Base-by-base conservation (phyloP, 2,888 invertebrate species). In the Deilephila elpenor region DNA sequence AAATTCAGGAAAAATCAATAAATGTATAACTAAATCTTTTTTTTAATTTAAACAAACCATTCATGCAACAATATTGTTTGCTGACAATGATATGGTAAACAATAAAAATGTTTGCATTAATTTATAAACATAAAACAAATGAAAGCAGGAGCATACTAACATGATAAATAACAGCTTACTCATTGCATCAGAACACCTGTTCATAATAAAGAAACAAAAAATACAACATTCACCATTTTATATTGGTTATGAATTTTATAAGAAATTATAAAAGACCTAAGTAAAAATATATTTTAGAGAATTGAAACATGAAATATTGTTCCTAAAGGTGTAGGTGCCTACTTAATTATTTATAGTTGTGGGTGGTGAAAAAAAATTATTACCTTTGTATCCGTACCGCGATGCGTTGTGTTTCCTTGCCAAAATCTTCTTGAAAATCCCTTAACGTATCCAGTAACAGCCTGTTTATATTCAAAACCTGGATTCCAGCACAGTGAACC, bases 401-500 rank as follows among this genome's bases (percentile, higher is more conserved):
- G 95, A 87, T 98, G 98, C 8, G 97, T 97, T 0, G 97, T 96
- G 86, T 97, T 98, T 62, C 98, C 98, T 91, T 99, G 99, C 98
- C 98, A 99, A 91, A 99, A 99, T 87, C 97, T 95, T 81, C 99
- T 95, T 14, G 96, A 95, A 88, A 96, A 99, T 3, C 98, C 98
- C 80, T 95, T 96, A 14, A 98, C 95, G 85, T 96, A 97, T n/a
- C 99, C 99, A 19, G 97, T 96, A 19, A 97, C 93, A 75, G 97
- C 97, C 84, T 96, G 96, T 82, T 96, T 95, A 88, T 96, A 98
- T 72, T 97, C 96, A 89, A 99, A 99, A 72, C 99, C 99, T 0
- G 98, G 98, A 91, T 98, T 96, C 99, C 99, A 99, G 91, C 99
- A 98, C 71, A 99, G 91, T 0, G 98, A 99, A 5, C 99, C 99